phyloP scores from a whole-genome alignment of 1,140 invertebrate genomes.

The Steinernema feltiae region DNA sequence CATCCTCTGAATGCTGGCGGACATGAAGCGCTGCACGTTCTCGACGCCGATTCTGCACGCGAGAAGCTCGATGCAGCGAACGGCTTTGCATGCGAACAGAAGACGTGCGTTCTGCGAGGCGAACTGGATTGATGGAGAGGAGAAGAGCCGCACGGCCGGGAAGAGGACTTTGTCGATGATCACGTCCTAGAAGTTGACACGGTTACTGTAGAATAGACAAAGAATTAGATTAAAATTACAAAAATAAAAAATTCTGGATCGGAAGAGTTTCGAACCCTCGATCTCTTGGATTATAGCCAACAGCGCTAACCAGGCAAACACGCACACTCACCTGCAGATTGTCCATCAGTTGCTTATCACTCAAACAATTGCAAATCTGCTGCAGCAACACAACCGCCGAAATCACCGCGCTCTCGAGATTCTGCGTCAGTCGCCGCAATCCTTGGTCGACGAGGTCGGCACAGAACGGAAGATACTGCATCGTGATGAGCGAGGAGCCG shows the following conservation, averaged over 20 bases:
- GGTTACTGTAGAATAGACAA: too few relatives aligned
- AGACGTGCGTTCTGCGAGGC: slow-evolving; percentile 19
- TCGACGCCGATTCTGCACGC: slow-evolving; percentile 30
- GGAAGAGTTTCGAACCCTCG: too few relatives aligned
- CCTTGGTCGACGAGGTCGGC: slow-evolving; percentile 66
- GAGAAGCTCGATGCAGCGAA: slow-evolving; percentile 28
- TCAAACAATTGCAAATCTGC: slow-evolving; percentile 36
- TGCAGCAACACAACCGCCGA: slow-evolving; percentile 38
- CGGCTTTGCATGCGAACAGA: slow-evolving; percentile 38
- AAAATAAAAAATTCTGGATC: too few relatives aligned
- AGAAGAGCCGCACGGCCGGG: slow-evolving; percentile 40
- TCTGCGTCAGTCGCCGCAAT: slow-evolving; percentile 30
- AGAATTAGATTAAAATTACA: too few relatives aligned
- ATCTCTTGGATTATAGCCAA: slow-evolving; percentile 28
- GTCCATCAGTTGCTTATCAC: slow-evolving; percentile 53
- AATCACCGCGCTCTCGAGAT: slow-evolving; percentile 41
- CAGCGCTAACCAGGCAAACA: too few relatives aligned
- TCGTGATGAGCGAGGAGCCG: slow-evolving; percentile 82
- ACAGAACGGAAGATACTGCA: slow-evolving; percentile 89
- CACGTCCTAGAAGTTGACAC: too few relatives aligned
- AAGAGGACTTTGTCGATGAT: slow-evolving; percentile 38
- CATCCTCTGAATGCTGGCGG: slow-evolving; percentile 28
- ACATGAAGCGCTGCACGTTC: slow-evolving; percentile 38
- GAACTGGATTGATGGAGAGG: slow-evolving; percentile 35
- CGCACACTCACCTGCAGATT: slow-evolving; percentile 41